Base-by-base conservation (phyloP, 2,797 vertebrate genomes). In the Florisuga fusca region DNA sequence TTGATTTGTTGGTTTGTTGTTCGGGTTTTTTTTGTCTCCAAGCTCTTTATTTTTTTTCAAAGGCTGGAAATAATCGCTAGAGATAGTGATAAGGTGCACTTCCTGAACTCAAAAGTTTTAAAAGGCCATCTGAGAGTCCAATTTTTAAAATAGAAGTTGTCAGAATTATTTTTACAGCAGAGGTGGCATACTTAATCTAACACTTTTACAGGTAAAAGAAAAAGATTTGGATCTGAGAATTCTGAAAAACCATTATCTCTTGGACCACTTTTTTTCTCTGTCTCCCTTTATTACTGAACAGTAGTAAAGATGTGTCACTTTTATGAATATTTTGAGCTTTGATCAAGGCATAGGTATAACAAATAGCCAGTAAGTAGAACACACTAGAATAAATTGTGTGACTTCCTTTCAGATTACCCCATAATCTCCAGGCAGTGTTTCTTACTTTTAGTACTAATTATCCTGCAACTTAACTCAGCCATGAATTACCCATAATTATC, bases 401-500 rank as follows among this genome's bases (percentile, higher is more conserved):
- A 82, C 43, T 92, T 90, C 17, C 50, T 87, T 89, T 83, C 73
- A 66, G 73, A 92, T 91, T 91, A 78, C 13, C 25, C 25, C 66
- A 31, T 89, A 81, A 95, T 88, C 69, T 91, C 62, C 48, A 73
- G 34, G 31, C 66, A 86, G 38, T 43, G 48, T 84, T 91, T 96
- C 73, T 67, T 75, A 66, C 66, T 89, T 90, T 46, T 51, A 61
- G 29, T 69, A 50, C 20, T 92, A 94, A 93, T 95, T 93, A 89
- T 93, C 58, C 29, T 66, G 67, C 58, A 84, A 41, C 15, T 91
- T 84, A 89, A 92, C 25, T 91, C 87, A 94, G 73, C 45, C 17
- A 57, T 45, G n/a, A 93, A 73, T 95, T 96, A 71, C 67, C 13
- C 21, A 36, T 90, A 90, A 94, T 95, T 96, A 88, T 79, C 68